These are phyloP conservation scores for Lycaena phlaeas DNA, from an alignment of 2,888 invertebrate genomes.

Conservation along the genomic window DNA sequence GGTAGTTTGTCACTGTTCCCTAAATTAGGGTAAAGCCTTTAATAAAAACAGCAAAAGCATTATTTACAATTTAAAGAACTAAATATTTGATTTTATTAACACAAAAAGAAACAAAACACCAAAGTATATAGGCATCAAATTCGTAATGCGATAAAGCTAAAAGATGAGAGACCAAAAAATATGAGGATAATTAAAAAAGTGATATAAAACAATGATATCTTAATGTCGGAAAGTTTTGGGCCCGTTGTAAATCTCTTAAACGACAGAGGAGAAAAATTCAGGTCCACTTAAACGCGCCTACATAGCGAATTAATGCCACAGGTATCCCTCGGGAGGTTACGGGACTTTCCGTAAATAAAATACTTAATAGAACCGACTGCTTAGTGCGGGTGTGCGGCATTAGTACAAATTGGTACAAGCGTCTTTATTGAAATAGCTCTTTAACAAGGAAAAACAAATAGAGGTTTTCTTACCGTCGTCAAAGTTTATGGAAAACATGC, in stretches of 20 bases:
- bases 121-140: background rate
- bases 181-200: conserved; percentile 10
- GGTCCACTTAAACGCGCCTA: conserved; percentile 24
- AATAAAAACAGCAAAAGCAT: too few relatives aligned
- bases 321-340: conserved; percentile 50
- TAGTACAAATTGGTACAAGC: conserved; percentile 42
- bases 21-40: too few relatives aligned
- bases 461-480: conserved; percentile 13
- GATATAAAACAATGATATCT: conserved; percentile 24
- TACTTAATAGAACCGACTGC: conserved; percentile 51
- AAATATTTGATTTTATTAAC: too few relatives aligned
- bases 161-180: conserved; percentile 5
- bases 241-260: conserved; percentile 41
- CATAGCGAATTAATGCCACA: conserved; percentile 60
- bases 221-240: conserved; percentile 32
- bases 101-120: too few relatives aligned
- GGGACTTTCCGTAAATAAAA: conserved; percentile 58
- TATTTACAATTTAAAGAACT: too few relatives aligned
- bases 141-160: conserved; percentile 2
- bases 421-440: conserved; percentile 31
- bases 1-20: too few relatives aligned
- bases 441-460: conserved; percentile 10
- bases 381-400: conserved; percentile 41
- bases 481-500: too few relatives aligned
- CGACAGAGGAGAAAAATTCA: conserved; percentile 31